Evolutionary conservation across 2,888 invertebrate genomes (phyloP).

Genomic region (Heliconius ismenius): DNA sequence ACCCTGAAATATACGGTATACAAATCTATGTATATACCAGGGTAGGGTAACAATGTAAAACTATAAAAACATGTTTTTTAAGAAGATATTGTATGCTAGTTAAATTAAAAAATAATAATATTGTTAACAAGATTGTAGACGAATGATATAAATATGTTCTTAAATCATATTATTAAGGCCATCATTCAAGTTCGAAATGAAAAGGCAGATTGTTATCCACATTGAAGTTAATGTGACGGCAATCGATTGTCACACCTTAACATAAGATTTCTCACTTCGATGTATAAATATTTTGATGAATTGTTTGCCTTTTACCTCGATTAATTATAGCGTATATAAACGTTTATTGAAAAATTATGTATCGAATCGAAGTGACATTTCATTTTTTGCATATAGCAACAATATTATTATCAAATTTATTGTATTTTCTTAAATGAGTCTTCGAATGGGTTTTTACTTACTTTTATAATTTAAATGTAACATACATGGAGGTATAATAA

Average conservation of each 20-base stretch:
- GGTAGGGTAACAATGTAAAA: no score
- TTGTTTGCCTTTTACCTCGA: slow-evolving; percentile 8
- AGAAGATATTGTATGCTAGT: not conserved
- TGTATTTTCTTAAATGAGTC: not conserved
- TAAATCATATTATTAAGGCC: slow-evolving; percentile 14
- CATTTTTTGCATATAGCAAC: not conserved
- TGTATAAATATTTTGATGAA: slow-evolving; percentile 22
- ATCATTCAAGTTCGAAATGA: slow-evolving; percentile 3
- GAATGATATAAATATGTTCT: not conserved
- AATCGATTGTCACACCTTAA: slow-evolving; percentile 28
- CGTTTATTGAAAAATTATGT: slow-evolving; percentile 7
- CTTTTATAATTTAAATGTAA: not conserved
- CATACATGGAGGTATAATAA: no score
- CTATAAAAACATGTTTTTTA: no score
- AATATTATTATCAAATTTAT: not conserved
- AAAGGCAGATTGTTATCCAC: slow-evolving; percentile 24
- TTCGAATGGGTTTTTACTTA: no score
- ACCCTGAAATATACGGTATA: no score
- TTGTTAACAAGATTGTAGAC: not conserved
- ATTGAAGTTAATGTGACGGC: slow-evolving; percentile 22
- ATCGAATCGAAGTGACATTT: slow-evolving; percentile 1
- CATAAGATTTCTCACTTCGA: slow-evolving; percentile 21
- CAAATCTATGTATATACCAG: no score
- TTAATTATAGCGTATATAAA: slow-evolving; percentile 1
- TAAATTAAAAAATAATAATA: not conserved